Evolutionary conservation across 2,797 vertebrate genomes (phyloP), one percentile per base, ranked within the genome.

Genomic region (Pygocentrus nattereri): DNA sequence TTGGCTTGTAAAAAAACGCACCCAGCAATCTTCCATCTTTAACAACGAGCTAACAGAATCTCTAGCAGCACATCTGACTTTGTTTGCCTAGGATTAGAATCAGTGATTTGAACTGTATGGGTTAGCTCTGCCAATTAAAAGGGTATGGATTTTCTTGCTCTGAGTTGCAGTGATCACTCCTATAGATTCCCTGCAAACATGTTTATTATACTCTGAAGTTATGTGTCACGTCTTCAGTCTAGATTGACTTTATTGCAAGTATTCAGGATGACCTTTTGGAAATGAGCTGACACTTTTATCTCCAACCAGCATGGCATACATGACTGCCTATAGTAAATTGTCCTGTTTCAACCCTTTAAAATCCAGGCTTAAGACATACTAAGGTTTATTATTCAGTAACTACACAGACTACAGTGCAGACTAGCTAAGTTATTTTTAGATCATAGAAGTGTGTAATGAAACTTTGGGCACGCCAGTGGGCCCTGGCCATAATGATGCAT

Each of bases 41-140:
- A 44, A 41, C 31, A 30, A 10, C 34, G 30, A 38, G 7, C 11
- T 44, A 65, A 50, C 27, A 25, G 13, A 67, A 58, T 54, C 31
- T 16, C 11, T 13, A 47, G 41, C 7, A 71, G 44, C 13, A 62
- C 59, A 44, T 31, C 16, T 80, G 27, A 65, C 23, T 31, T 59
- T 31, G n/a, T 58, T 76, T 49, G 76, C 62, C 10, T 44, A 54
- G 59, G 44, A 76, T 76, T 52, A 49, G 44, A 64, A 61, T 82
- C 44, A 41, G 44, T 31, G 18, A 64, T 18, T 38, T n/a, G 44
- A 25, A 27, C 44, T 80, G 59, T 47, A 58, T 47, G 23, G 69
- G 25, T 47, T 59, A 61, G 62, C 52, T 34, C 27, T 12, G 25
- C 8, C 13, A 69, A 69, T 67, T 47, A 54, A 61, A 74, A 25